Evolutionary conservation across 2,888 invertebrate genomes (phyloP).

Genomic region (Halocaridina rubra): DNA sequence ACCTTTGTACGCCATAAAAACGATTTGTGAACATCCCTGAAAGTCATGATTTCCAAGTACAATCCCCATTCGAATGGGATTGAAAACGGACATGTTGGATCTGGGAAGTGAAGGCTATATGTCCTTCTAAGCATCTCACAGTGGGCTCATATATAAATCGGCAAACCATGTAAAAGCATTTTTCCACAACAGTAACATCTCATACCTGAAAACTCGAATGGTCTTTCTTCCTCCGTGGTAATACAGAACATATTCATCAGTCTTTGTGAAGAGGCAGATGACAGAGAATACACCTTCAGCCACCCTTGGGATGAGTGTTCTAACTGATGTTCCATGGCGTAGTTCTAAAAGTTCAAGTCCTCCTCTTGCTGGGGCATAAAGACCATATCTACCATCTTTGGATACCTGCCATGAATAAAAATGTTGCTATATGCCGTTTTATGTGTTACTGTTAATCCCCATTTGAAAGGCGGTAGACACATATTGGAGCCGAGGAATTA

Average conservation of each 20-base stretch:
- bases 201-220: slow-evolving; percentile 86
- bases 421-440: neutral
- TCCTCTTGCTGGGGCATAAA: slow-evolving; percentile 91
- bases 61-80: no score
- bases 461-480: no score
- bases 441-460: no score
- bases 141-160: no score
- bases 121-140: no score
- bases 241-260: slow-evolving; percentile 94
- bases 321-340: slow-evolving; percentile 87
- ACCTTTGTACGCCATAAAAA: no score
- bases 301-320: slow-evolving; percentile 91
- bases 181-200: neutral
- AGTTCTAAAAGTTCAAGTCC: slow-evolving; percentile 88
- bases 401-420: slow-evolving; percentile 74
- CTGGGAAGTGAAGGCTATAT: no score
- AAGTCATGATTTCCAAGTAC: no score
- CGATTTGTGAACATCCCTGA: no score
- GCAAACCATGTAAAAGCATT: no score
- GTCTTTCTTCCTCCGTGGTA: slow-evolving; percentile 97
- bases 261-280: slow-evolving; percentile 92
- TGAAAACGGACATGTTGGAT: no score
- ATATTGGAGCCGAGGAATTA: no score
- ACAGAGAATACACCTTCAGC: slow-evolving; percentile 98
- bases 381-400: slow-evolving; percentile 86